phyloP scores from a whole-genome alignment of 2,113 vertebrate genomes.

The Vimba vimba region DNA sequence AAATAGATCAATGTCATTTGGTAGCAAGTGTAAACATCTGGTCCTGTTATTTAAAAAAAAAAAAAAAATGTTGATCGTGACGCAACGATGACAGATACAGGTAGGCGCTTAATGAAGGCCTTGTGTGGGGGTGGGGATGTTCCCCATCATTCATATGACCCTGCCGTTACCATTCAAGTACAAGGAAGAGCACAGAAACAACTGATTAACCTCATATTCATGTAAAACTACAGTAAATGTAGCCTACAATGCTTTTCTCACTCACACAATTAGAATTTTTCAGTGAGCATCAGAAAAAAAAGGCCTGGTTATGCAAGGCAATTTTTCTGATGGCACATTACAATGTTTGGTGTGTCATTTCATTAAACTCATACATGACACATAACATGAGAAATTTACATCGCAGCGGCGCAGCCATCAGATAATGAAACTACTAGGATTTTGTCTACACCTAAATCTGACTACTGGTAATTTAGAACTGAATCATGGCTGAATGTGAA shows the following conservation, averaged over 20 bases:
- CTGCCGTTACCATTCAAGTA: neutral
- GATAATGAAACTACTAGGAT: neutral
- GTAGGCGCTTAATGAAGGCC: constrained; percentile 4
- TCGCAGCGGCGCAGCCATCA: neutral
- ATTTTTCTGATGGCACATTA: neutral
- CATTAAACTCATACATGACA: neutral
- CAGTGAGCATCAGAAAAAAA: neutral
- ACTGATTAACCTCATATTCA: neutral
- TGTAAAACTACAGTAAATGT: neutral
- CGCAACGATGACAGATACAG: constrained; percentile 18
- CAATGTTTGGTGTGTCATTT: neutral
- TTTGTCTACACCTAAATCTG: neutral
- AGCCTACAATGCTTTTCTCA: neutral
- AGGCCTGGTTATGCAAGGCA: no score
- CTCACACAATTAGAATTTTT: neutral
- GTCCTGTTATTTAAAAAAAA: neutral
- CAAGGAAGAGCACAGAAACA: neutral
- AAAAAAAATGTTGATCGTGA: constrained; percentile 26
- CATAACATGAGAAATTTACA: neutral
- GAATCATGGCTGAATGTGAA: neutral
- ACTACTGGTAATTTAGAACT: neutral
- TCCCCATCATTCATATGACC: constrained; percentile 39
- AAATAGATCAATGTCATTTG: neutral
- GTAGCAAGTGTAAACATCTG: neutral
- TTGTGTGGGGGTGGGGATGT: constrained; percentile 43